Conservation (phyloP, 2,113 vertebrate species). For the Onychorhynchus coronatus region DNA sequence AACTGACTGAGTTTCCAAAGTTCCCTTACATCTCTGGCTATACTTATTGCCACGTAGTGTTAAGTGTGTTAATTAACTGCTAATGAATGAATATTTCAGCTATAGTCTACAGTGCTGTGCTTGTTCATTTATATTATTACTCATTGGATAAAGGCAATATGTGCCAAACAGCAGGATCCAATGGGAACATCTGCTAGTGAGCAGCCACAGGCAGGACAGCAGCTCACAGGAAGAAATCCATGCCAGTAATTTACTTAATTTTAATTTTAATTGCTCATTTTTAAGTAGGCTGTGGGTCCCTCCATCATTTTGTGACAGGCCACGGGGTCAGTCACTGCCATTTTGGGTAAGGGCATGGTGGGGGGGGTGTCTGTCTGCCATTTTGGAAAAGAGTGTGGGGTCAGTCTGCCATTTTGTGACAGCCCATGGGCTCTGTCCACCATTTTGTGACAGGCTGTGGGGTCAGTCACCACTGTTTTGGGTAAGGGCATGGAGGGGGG, state of each 20-base stretch:
- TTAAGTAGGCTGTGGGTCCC: fast-evolving
- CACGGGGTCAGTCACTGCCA: fast-evolving
- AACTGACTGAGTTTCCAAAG: neutral
- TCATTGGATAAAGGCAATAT: neutral
- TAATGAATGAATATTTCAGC: neutral
- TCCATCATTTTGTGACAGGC: neutral
- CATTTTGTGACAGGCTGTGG: too few species aligned
- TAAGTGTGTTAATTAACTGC: neutral
- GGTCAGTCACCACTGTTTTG: too few species aligned
- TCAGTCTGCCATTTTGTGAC: neutral
- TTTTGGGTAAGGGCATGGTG: neutral
- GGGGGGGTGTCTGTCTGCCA: too few species aligned
- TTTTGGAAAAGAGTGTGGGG: too few species aligned
- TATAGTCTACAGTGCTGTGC: neutral
- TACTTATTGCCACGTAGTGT: neutral
- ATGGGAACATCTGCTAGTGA: neutral
- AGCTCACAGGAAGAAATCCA: neutral
- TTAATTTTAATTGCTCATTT: neutral
- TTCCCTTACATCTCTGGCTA: neutral
- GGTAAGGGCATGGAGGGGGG: too few species aligned
- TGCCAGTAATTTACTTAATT: neutral
- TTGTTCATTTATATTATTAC: neutral
- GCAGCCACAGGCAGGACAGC: neutral
- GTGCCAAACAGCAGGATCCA: neutral
- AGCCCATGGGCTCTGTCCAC: too few species aligned